Evolutionary conservation across 2,888 invertebrate species (phyloP).

Genomic region (Carcina quercana): DNA sequence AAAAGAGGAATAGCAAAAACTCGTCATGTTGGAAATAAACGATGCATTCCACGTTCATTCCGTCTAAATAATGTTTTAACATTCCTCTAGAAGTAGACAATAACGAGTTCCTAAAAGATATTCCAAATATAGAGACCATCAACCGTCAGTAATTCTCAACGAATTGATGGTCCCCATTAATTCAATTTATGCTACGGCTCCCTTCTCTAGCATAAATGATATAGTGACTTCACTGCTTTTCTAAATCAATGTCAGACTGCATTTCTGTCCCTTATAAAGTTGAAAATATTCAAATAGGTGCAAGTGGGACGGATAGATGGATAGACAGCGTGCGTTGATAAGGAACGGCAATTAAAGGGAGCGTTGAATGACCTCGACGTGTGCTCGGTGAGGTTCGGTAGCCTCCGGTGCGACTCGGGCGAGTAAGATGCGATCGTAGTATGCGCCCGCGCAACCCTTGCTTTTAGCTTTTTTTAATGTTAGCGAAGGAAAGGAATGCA

Average conservation of each 20-base stretch:
- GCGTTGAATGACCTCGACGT: conserved; percentile 57
- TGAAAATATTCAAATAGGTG: conserved; percentile 48
- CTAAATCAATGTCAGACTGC: conserved; percentile 49
- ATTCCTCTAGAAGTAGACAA: not conserved
- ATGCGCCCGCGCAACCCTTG: conserved; percentile 52
- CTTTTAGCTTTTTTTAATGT: conserved; percentile 19
- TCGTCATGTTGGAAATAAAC: too few species aligned
- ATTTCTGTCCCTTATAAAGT: conserved; percentile 42
- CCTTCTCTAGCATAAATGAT: conserved; percentile 35
- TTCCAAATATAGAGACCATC: conserved; percentile 30
- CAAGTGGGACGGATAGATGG: conserved; percentile 33
- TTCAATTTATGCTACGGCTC: conserved; percentile 47
- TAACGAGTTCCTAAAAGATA: conserved; percentile 4
- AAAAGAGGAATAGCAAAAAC: too few species aligned
- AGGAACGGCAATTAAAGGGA: conserved; percentile 54
- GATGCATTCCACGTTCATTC: too few species aligned
- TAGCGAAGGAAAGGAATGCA: conserved; percentile 31
- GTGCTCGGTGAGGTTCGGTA: conserved; percentile 41
- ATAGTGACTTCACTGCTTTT: conserved; percentile 36
- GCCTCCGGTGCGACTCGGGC: conserved; percentile 41
- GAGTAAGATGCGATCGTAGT: conserved; percentile 40
- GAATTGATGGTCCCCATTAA: conserved; percentile 49
- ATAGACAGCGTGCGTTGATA: conserved; percentile 33
- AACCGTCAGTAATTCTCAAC: conserved; percentile 28
- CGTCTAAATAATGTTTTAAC: too few species aligned